A percentile compares a stretch with the other conserved stretches of the same genome.
Evolutionary conservation across 2,113 vertebrate genomes (phyloP).

Genomic region (Bos javanicus): DNA sequence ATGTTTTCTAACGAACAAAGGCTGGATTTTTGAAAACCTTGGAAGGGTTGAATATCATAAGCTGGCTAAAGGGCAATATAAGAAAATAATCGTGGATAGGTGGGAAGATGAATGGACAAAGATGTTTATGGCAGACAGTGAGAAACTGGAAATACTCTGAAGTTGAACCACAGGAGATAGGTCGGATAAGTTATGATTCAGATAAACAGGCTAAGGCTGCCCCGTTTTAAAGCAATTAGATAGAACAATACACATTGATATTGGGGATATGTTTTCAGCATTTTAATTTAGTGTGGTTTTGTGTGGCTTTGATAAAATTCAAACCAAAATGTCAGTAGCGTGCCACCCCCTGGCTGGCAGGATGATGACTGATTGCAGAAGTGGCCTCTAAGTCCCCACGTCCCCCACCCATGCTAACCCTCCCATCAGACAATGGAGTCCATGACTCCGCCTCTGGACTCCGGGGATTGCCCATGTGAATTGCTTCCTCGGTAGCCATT

Average conservation of each 20-base stretch:
- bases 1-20: not conserved
- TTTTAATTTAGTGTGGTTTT: not conserved
- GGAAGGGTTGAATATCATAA: not conserved
- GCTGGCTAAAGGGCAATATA: too few relatives aligned
- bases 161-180: not conserved
- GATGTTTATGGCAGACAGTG: not conserved
- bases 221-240: not conserved
- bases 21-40: not conserved
- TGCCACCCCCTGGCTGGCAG: not conserved
- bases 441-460: not conserved
- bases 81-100: not conserved
- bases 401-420: rapidly evolving
- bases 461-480: not conserved
- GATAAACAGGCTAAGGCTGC: rapidly evolving
- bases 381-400: too few relatives aligned
- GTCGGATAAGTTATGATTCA: not conserved
- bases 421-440: not conserved
- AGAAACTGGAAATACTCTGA: not conserved
- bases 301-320: not conserved
- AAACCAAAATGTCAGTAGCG: not conserved
- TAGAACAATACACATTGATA: not conserved
- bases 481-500: not conserved
- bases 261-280: not conserved
- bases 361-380: not conserved
- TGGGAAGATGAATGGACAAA: not conserved